A percentile compares a stretch with the other conserved stretches of the same genome.
These are phyloP conservation scores for Cheilosia pagana DNA, from an alignment of 2,888 invertebrate genomes.

Conservation along the genomic window DNA sequence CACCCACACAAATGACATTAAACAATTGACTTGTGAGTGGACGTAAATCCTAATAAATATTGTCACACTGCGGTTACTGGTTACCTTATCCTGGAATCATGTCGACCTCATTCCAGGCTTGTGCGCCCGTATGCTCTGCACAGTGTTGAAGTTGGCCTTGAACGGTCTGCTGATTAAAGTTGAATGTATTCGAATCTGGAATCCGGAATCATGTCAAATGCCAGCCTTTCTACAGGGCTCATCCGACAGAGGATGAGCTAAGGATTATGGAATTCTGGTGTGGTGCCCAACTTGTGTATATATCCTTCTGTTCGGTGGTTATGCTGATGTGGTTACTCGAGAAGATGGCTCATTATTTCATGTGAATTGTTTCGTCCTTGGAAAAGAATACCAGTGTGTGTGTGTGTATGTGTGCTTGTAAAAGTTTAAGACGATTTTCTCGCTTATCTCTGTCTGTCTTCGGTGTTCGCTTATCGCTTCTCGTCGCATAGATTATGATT, in stretches of 20 bases:
- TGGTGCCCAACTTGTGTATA: neutral
- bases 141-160: slow-evolving; percentile 9
- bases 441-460: neutral
- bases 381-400: slow-evolving; percentile 4
- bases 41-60: slow-evolving; percentile 56
- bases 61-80: slow-evolving; percentile 33
- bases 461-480: neutral
- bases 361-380: slow-evolving; percentile 19
- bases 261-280: slow-evolving; percentile 9
- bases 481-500: slow-evolving; percentile 23
- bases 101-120: slow-evolving; percentile 9
- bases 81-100: slow-evolving; percentile 42
- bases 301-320: slow-evolving; percentile 35
- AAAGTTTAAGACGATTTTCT: slow-evolving; percentile 47
- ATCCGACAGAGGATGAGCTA: neutral
- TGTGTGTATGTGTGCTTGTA: neutral
- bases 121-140: neutral
- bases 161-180: slow-evolving; percentile 28
- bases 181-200: slow-evolving; percentile 19
- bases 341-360: slow-evolving; percentile 26
- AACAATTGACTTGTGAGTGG: slow-evolving; percentile 57
- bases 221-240: neutral
- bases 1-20: slow-evolving; percentile 26
- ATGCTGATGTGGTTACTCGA: slow-evolving; percentile 19
- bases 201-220: slow-evolving; percentile 15